A percentile compares a stretch with the other conserved stretches of the same genome.
These are phyloP conservation scores for Puma concolor DNA, from an alignment of 2,113 vertebrate genomes.

Conservation along the genomic window DNA sequence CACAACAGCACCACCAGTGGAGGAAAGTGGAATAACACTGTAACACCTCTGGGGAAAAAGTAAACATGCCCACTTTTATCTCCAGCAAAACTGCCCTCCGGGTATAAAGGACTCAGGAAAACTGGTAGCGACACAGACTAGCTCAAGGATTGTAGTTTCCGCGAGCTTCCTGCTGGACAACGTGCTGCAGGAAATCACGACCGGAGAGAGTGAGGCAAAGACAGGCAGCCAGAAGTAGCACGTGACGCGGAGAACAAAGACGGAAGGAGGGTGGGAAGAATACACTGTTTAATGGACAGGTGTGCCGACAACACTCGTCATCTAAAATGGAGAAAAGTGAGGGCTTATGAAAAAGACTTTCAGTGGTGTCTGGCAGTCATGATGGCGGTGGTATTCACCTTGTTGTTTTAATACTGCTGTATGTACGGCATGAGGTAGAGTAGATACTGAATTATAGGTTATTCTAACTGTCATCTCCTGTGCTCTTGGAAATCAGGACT, in stretches of 20 bases:
- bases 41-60: fast-evolving
- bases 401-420: not conserved
- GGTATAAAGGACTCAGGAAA: not conserved
- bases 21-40: not conserved
- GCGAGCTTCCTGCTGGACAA: not conserved
- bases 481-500: not conserved
- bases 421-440: not conserved
- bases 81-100: not conserved
- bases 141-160: not conserved
- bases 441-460: not conserved
- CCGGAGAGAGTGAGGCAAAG: too few species aligned
- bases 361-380: not conserved
- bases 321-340: not conserved
- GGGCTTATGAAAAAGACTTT: not conserved
- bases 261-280: not conserved
- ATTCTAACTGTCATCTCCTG: not conserved
- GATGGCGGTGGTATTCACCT: not conserved
- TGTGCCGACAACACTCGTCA: not conserved
- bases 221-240: too few species aligned
- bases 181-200: not conserved
- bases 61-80: too few species aligned
- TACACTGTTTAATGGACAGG: not conserved
- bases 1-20: not conserved
- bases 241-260: fast-evolving
- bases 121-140: fast-evolving